Conservation (phyloP, 2,113 vertebrate species). For the Megaceryle maxima region DNA sequence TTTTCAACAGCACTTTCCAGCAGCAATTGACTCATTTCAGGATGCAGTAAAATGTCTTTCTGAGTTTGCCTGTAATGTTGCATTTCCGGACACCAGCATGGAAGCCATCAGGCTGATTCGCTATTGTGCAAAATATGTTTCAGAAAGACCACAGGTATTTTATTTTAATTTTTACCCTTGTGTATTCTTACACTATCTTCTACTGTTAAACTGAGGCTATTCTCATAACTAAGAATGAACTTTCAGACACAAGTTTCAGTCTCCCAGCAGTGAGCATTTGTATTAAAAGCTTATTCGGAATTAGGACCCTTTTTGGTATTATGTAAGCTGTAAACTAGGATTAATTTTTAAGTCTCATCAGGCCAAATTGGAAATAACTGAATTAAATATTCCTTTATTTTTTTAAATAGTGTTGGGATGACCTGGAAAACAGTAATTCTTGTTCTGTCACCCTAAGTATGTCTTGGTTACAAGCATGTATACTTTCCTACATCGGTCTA, state of each 20-base stretch:
- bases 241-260: not conserved
- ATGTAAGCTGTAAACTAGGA: not conserved
- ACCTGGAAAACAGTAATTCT: not conserved
- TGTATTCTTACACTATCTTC: not conserved
- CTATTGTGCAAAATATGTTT: constrained; percentile 94
- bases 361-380: not conserved
- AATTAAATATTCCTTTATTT: too few relatives aligned
- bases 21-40: constrained; percentile 97
- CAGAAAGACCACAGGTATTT: constrained; percentile 90
- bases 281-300: not conserved
- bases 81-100: constrained; percentile 97
- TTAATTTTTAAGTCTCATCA: not conserved
- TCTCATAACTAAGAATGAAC: not conserved
- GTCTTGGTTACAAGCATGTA: not conserved
- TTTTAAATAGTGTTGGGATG: not conserved
- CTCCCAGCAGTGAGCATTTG: not conserved
- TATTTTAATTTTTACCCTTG: not conserved
- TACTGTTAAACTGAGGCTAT: not conserved
- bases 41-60: constrained; percentile 97
- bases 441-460: not conserved
- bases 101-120: constrained; percentile 96
- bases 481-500: not conserved
- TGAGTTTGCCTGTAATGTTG: constrained; percentile 95
- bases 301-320: not conserved
- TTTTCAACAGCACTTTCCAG: constrained; percentile 93